A percentile compares a stretch with the other conserved stretches of the same genome.
phyloP scores from a whole-genome alignment of 2,888 invertebrate genomes.

The Thyatira batis region DNA sequence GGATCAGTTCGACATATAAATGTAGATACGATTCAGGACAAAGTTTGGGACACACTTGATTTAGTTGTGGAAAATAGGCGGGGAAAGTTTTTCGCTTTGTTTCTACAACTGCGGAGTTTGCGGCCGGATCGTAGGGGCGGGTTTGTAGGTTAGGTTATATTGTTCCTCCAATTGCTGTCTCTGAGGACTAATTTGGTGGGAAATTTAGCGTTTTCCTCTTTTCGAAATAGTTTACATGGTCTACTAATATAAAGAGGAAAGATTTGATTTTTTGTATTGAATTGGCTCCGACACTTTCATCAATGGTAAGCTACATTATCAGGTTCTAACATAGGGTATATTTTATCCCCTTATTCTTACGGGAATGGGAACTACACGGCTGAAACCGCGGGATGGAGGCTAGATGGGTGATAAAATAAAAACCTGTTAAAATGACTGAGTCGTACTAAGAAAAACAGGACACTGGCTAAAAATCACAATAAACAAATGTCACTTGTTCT shows the following conservation, averaged over 20 bases:
- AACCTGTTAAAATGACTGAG: too few relatives aligned
- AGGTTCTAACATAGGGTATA: too few relatives aligned
- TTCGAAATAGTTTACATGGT: not conserved
- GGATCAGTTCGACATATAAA: slow-evolving; percentile 41
- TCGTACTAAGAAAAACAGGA: too few relatives aligned
- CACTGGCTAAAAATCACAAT: not conserved
- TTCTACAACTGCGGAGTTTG: slow-evolving; percentile 8
- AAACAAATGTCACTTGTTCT: slow-evolving; percentile 1
- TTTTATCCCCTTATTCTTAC: too few relatives aligned
- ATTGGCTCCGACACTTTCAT: too few relatives aligned
- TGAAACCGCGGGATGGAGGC: too few relatives aligned
- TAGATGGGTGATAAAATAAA: not conserved
- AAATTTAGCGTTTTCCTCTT: not conserved
- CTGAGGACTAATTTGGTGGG: not conserved
- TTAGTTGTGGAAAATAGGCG: slow-evolving; percentile 38
- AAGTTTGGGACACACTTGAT: slow-evolving; percentile 45
- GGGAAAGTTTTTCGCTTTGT: slow-evolving; percentile 23
- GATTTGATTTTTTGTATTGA: too few relatives aligned
- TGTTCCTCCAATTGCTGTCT: not conserved
- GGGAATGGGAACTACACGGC: too few relatives aligned
- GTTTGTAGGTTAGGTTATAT: not conserved
- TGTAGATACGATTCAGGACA: slow-evolving; percentile 38
- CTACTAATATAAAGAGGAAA: too few relatives aligned
- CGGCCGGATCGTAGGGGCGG: not conserved
- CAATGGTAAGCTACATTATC: too few relatives aligned